Conservation (phyloP, 2,888 invertebrate genomes). For the Arenicola marina region DNA sequence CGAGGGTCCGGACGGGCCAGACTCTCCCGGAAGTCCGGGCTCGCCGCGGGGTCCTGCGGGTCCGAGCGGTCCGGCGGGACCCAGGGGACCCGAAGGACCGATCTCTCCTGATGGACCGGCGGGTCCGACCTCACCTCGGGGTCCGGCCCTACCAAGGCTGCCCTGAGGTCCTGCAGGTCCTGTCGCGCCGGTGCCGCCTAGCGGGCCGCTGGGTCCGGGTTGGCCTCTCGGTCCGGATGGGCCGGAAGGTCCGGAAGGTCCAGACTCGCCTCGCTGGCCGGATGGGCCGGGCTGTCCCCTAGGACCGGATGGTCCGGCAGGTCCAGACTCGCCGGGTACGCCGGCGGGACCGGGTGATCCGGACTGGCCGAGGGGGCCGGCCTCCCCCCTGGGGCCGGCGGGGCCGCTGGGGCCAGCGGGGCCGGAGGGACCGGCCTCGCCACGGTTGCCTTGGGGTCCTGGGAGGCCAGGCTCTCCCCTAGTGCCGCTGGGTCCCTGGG, state of each 20-base stretch:
- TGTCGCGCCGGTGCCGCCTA: constrained; percentile 27
- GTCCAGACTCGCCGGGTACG: constrained; percentile 13
- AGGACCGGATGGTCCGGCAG: constrained; percentile 9
- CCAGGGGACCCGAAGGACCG: constrained; percentile 31
- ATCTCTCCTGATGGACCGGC: constrained; percentile 10
- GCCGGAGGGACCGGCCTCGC: constrained; percentile 18
- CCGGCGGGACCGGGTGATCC: constrained; percentile 24
- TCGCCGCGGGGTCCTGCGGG: constrained; percentile 4
- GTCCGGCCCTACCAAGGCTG: constrained; percentile 5
- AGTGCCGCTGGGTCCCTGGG: constrained; percentile 15
- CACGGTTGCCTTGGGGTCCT: constrained; percentile 14
- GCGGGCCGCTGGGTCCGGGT: constrained; percentile 35
- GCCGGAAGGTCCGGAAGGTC: constrained; percentile 20
- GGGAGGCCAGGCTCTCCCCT: constrained; percentile 13
- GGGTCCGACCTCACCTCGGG: constrained; percentile 10
- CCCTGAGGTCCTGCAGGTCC: constrained; percentile 25
- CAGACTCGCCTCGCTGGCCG: constrained; percentile 13
- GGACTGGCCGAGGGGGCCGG: constrained; percentile 18
- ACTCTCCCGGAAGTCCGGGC: constrained; percentile 22
- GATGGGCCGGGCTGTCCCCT: neutral
- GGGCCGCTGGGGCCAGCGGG: constrained; percentile 17
- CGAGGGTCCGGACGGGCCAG: constrained; percentile 31
- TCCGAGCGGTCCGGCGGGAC: constrained; percentile 14
- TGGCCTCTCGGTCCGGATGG: constrained; percentile 20
- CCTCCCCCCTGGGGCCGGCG: constrained; percentile 22